Conservation (phyloP, 1,140 invertebrate species). For the Zeugodacus cucurbitae region DNA sequence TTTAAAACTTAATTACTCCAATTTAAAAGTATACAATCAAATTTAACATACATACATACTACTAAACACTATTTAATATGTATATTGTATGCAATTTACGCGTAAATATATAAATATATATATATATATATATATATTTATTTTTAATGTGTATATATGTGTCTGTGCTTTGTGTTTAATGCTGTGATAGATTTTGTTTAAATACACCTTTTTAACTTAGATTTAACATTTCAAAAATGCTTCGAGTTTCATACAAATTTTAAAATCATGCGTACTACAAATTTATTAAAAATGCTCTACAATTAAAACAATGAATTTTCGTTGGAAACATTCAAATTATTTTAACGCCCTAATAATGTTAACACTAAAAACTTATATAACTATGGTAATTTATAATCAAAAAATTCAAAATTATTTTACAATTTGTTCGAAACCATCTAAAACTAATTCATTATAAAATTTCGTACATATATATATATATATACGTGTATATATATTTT, state of each 20-base stretch:
- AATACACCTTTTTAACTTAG: not conserved
- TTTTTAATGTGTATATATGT: not conserved
- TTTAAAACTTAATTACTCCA: slow-evolving; percentile 39
- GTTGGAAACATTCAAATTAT: not conserved
- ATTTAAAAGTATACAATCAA: slow-evolving; percentile 34
- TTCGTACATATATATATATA: not conserved
- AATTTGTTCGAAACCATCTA: not conserved
- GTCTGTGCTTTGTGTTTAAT: not conserved
- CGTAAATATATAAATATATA: not conserved
- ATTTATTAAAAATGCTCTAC: not conserved
- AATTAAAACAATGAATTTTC: not conserved
- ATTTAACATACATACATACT: slow-evolving; percentile 23
- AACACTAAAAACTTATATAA: not conserved
- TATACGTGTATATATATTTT: not conserved
- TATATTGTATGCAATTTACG: not conserved
- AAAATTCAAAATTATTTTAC: slow-evolving; percentile 16
- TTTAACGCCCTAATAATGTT: not conserved
- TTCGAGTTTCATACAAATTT: slow-evolving; percentile 1
- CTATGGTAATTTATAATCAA: not conserved
- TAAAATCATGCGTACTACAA: slow-evolving; percentile 1
- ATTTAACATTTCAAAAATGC: slow-evolving; percentile 30
- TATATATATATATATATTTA: not conserved
- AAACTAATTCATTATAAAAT: not conserved
- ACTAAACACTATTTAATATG: slow-evolving; percentile 23
- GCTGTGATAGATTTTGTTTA: not conserved